Percentiles rank a stretch among this genome's conserved stretches.
phyloP scores from a whole-genome alignment of 1,140 invertebrate species.

The Potamilus streckersoni region DNA sequence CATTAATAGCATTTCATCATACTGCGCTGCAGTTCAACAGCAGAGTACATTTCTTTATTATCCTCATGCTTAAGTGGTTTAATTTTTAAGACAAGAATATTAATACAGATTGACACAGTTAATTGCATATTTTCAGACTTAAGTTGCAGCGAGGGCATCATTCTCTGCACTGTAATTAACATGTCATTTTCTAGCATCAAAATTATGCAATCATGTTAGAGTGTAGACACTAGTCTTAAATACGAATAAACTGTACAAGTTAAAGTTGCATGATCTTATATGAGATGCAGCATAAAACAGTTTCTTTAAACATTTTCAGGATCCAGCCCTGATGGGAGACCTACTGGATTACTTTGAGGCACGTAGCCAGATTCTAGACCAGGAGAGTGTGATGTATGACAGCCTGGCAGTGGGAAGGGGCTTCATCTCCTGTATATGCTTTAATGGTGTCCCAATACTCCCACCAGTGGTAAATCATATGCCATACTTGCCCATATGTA shows the following conservation, averaged over 20 bases:
- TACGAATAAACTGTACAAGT: not conserved
- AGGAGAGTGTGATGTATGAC: conserved; percentile 25
- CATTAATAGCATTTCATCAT: too few relatives aligned
- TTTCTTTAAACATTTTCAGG: conserved; percentile 28
- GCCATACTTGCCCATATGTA: too few relatives aligned
- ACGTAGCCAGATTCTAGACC: conserved; percentile 46
- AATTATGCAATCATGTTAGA: too few relatives aligned
- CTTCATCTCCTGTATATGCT: conserved; percentile 54
- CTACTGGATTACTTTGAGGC: conserved; percentile 59
- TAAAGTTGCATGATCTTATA: not conserved
- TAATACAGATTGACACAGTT: too few relatives aligned
- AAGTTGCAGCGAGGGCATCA: too few relatives aligned
- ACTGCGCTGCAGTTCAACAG: too few relatives aligned
- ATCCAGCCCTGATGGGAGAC: conserved; percentile 49
- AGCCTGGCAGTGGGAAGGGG: conserved; percentile 13
- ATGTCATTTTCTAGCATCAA: too few relatives aligned
- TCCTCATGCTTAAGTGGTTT: too few relatives aligned
- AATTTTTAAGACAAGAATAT: too few relatives aligned
- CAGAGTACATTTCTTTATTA: too few relatives aligned
- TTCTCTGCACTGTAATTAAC: too few relatives aligned
- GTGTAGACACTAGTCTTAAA: not conserved
- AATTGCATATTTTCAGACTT: too few relatives aligned
- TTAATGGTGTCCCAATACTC: conserved; percentile 59
- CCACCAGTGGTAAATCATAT: conserved; percentile 55
- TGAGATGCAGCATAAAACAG: not conserved